Evolutionary conservation across 2,888 invertebrate genomes (phyloP), one percentile per base, ranked within the genome.

Genomic region (Drosophila algonquin): DNA sequence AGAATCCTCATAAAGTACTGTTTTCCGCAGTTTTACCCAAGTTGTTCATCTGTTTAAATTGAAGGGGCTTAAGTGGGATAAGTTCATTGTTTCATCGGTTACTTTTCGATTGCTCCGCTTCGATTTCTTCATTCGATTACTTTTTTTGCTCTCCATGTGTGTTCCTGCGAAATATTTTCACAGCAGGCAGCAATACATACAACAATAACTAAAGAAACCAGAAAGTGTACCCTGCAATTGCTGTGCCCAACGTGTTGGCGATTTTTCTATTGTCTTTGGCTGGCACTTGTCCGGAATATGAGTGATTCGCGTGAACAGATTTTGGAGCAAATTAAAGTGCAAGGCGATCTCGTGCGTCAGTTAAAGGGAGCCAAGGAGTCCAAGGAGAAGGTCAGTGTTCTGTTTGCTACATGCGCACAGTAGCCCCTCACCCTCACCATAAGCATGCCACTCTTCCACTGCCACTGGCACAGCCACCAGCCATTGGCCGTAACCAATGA

Each of bases 321-420:
- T 80, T 93, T 94, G 89, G 93, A 94, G 81, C 93, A 93, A 90
- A 94, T 96, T 77, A 95, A 95, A 92, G 92, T 93, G 88, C 97
- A 97, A 92, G 97, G 96, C 76, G 96, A 97, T 91, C 92, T 96
- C 80, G 96, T 97, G 57, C 94, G 97, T 89, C 95, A 95, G 93
- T 93, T 97, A 74, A 97, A 97, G 93, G 93, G 95, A 77, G 94
- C 95, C 35, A 96, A 97, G 92, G 96, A 96, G 92, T 94, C 95
- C 58, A 95, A 94, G 91, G 95, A 95, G 80, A 95, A 95, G 96
- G 97, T 97, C 78, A 85, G 87, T 80, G 40, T 40, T 40, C 40
- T n/a, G 40, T 40, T 40, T 40, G 40, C 40, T 40, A 40, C 40
- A 40, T 40, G 40, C 40, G 40, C 40, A 40, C 40, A n/a, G 40